phyloP scores from a whole-genome alignment of 2,888 invertebrate species.

The Azorinus chamasolen region DNA sequence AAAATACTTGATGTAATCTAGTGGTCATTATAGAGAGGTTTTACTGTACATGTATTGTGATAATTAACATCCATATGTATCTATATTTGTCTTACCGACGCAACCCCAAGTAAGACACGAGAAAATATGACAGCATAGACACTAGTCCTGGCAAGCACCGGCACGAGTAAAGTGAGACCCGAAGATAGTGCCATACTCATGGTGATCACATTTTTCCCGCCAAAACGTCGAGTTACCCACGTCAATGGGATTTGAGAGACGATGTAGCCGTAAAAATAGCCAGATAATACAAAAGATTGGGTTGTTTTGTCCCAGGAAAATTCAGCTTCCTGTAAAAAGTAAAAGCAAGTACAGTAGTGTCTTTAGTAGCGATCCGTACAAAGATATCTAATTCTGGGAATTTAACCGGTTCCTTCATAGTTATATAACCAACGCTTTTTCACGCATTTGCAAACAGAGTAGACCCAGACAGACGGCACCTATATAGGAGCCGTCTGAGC shows the following conservation, averaged over 20 bases:
- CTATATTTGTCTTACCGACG: conserved; percentile 67
- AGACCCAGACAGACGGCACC: background rate
- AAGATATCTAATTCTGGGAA: no score
- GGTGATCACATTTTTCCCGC: conserved; percentile 83
- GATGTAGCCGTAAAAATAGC: conserved; percentile 78
- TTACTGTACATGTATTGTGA: no score
- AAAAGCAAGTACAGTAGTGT: background rate
- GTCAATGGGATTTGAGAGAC: conserved; percentile 72
- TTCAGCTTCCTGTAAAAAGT: conserved; percentile 36
- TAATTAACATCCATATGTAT: no score
- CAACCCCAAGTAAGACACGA: conserved; percentile 76
- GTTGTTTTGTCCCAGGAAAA: conserved; percentile 73
- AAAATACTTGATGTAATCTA: no score
- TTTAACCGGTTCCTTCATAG: background rate
- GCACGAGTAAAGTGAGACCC: conserved; percentile 76
- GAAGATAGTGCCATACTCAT: conserved; percentile 78
- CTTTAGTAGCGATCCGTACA: no score
- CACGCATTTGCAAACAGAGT: background rate
- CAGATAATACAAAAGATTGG: conserved; percentile 70
- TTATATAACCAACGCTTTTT: background rate
- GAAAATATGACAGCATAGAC: conserved; percentile 72
- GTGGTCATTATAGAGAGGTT: no score
- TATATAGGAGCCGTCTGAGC: background rate
- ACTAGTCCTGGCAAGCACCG: conserved; percentile 74
- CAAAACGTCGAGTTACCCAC: conserved; percentile 72